Base-by-base conservation (phyloP, 2,797 vertebrate species). In the Acestrorhynchus altus region DNA sequence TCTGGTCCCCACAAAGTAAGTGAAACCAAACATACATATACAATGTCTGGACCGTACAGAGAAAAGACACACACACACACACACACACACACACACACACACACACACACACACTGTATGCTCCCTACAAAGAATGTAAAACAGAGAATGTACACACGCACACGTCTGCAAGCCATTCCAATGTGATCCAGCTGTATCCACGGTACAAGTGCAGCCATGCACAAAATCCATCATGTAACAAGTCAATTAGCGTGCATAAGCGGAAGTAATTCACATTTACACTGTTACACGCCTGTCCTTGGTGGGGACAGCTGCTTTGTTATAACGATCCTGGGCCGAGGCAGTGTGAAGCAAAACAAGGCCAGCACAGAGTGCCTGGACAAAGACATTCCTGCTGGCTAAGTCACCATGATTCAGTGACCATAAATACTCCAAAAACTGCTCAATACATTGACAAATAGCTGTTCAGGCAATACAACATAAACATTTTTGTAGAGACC, bases 191-290 rank as follows among this genome's bases (percentile, higher is more conserved):
- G 4, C 65, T 16, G 12, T 47, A 22, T 52, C 66, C 70, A 31
- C 42, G 51, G 66, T 54, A 74, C n/a, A 66, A 54, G 66, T 63
- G 57, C 71, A 74, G 76, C 66, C 80, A 74, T 46, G 67, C 54
- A 70, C 61, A 47, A 81, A 81, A 70, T 74, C 31, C 52, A 78
- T 72, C 65, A 59, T 20, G 66, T 44, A 71, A 71, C 80, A 78
- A 65, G 69, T 73, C 64, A 63, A 74, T 74, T 66, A 64, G 51
- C 35, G 52, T 51, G 40, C 68, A 28, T 49, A 74, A 74, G 80
- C 59, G 16, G 54, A 56, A 78, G 57, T 81, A 74, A 78, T 60
- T 51, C 69, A 52, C 44, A 52, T 46, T 65, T 64, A 31, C 59
- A 42, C 57, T 70, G 42, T 26, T 68, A 64, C 31, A 56, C 42